phyloP scores from a whole-genome alignment of 2,888 invertebrate species.

The Spatulosminthurus flaviceps region DNA sequence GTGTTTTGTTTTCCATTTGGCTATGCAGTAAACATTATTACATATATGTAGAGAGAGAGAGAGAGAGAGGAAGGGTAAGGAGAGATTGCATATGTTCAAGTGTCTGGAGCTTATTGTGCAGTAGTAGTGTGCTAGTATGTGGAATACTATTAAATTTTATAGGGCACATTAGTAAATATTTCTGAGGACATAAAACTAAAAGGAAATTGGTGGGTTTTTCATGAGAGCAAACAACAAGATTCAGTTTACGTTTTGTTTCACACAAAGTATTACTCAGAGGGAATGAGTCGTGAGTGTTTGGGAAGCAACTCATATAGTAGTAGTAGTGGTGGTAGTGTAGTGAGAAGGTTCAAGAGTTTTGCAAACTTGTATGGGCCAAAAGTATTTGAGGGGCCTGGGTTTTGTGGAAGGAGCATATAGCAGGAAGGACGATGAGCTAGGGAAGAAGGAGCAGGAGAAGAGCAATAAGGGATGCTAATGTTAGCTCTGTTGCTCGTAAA shows the following conservation, averaged over 20 bases:
- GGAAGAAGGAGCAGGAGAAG: background rate
- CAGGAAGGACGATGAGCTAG: background rate
- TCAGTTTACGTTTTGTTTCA: constrained; percentile 23
- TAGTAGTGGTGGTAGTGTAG: background rate
- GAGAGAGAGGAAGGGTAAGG: too few relatives aligned
- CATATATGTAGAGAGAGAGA: too few relatives aligned
- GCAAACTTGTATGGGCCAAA: background rate
- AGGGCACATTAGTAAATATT: constrained; percentile 40
- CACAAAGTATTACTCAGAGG: constrained; percentile 3
- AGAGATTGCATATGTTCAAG: background rate
- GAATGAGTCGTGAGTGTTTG: background rate
- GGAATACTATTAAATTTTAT: constrained; percentile 42
- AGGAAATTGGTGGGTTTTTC: constrained; percentile 21
- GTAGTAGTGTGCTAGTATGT: too few relatives aligned
- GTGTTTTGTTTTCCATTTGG: too few relatives aligned
- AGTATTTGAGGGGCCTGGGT: too few relatives aligned
- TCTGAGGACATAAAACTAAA: constrained; percentile 36
- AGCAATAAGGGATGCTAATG: constrained; percentile 30
- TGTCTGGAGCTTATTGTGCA: too few relatives aligned
- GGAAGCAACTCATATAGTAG: constrained; percentile 14
- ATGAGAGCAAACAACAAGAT: constrained; percentile 9
- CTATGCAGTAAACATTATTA: too few relatives aligned
- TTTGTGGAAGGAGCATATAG: background rate
- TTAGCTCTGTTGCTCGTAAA: constrained; percentile 27
- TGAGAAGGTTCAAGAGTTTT: background rate